These are phyloP conservation scores for Drosophila kokeensis DNA, from an alignment of 2,888 invertebrate genomes.

Conservation along the genomic window DNA sequence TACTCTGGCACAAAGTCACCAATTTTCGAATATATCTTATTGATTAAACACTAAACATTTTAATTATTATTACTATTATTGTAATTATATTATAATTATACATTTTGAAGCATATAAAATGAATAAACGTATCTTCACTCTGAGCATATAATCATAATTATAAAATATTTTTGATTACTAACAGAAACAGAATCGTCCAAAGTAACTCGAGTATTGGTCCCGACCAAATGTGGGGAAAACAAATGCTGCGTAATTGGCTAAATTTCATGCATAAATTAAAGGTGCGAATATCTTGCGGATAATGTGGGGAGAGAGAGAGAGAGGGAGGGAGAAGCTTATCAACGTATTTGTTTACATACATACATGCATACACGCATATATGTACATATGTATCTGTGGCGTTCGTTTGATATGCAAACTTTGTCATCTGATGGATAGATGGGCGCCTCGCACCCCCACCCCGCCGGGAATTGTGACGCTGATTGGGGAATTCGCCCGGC, in stretches of 20 bases:
- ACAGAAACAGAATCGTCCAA: background rate
- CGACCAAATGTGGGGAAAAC: background rate
- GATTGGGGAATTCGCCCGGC: conserved; percentile 61
- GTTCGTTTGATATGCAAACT: conserved; percentile 72
- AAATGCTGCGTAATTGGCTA: conserved; percentile 30
- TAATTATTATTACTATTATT: background rate
- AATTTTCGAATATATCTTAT: background rate
- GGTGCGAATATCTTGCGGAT: conserved; percentile 8
- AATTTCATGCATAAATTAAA: conserved; percentile 66
- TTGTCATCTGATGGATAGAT: conserved; percentile 46
- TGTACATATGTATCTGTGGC: conserved; percentile 13
- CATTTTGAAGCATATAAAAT: background rate
- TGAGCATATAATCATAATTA: background rate
- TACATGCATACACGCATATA: background rate
- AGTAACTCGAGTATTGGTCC: background rate
- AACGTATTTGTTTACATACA: conserved; percentile 24
- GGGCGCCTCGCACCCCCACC: background rate
- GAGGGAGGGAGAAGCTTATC: conserved; percentile 13
- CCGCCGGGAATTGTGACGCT: conserved; percentile 40
- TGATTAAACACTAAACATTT: background rate
- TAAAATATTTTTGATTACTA: background rate
- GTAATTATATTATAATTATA: background rate
- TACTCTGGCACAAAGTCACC: background rate
- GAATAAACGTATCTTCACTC: background rate
- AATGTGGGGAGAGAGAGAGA: background rate